Evolutionary conservation across 2,797 vertebrate species (phyloP).

Genomic region (Oreochromis grahami): DNA sequence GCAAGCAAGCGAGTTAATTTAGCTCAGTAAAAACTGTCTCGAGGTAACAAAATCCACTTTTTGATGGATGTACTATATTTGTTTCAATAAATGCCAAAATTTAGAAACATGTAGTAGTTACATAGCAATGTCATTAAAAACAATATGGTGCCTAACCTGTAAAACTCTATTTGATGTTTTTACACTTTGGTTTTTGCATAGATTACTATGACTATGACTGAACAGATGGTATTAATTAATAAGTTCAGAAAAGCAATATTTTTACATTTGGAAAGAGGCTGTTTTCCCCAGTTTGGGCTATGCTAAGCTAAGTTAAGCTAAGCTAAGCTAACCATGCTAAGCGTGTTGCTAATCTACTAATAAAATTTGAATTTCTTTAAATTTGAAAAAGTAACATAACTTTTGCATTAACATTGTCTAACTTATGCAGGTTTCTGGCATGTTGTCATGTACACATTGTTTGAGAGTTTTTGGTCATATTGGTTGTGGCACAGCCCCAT

Average conservation of each 20-base stretch:
- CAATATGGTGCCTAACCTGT: not conserved
- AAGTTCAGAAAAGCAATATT: not conserved
- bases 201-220: not conserved
- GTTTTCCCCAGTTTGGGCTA: not conserved
- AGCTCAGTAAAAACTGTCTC: not conserved
- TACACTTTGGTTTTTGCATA: not conserved
- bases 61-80: not conserved
- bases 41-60: not conserved
- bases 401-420: not conserved
- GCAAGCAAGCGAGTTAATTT: not conserved
- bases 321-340: not conserved
- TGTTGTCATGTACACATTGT: not conserved
- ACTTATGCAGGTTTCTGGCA: not conserved
- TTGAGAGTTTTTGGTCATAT: not conserved
- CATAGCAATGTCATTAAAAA: not conserved
- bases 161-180: not conserved
- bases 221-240: not conserved
- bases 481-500: accelerated
- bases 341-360: not conserved
- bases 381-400: not conserved
- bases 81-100: not conserved
- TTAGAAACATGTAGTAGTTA: not conserved
- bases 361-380: not conserved
- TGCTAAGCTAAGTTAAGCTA: not conserved
- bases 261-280: not conserved